Evolutionary conservation across 2,888 invertebrate species (phyloP).

Genomic region (Leptinotarsa tumamoca): DNA sequence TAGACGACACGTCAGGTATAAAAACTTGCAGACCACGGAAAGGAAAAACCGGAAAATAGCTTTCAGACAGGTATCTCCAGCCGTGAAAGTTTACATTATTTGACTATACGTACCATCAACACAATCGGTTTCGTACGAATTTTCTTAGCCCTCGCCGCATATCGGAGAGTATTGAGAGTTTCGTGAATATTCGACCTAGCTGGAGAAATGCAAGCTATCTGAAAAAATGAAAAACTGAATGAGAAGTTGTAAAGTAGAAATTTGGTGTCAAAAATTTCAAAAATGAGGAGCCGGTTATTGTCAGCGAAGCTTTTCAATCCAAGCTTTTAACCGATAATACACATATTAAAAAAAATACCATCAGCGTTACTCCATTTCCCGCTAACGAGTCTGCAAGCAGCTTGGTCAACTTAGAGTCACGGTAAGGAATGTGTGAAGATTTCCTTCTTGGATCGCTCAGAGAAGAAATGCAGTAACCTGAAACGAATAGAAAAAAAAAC

Average conservation of each 20-base stretch:
- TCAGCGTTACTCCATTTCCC: constrained; percentile 93
- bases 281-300: too few species aligned
- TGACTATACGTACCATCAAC: constrained; percentile 79
- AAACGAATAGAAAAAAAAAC: constrained; percentile 41
- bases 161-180: constrained; percentile 90
- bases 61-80: too few species aligned
- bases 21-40: too few species aligned
- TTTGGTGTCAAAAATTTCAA: too few species aligned
- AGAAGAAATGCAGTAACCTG: constrained; percentile 95
- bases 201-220: constrained; percentile 96
- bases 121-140: constrained; percentile 94
- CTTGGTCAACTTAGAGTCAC: constrained; percentile 95
- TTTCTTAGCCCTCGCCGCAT: constrained; percentile 92
- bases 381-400: constrained; percentile 92
- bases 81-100: too few species aligned
- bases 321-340: too few species aligned
- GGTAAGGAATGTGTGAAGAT: constrained; percentile 89
- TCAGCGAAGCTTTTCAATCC: too few species aligned
- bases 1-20: too few species aligned
- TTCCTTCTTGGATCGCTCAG: constrained; percentile 85
- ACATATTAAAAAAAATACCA: constrained; percentile 72
- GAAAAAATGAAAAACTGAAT: constrained; percentile 51
- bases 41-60: too few species aligned
- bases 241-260: too few species aligned
- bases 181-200: constrained; percentile 87